Conservation (phyloP, 1,140 invertebrate genomes). For the Drosophila melanogaster region Release_6_plus_ISO1_MT NC_004354.4:16827001-16827500, state of each 20-base stretch:
- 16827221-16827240: neutral
- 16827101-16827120: conserved; percentile 71
- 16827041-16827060: neutral
- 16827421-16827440: conserved; percentile 28
- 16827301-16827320: conserved; percentile 29
- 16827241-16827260: conserved; percentile 6
- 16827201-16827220: neutral
- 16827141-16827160: conserved; percentile 8
- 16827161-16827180: conserved; percentile 12
- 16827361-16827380: neutral
- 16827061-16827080: conserved; percentile 57
- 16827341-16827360: conserved; percentile 3
- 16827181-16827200: neutral
- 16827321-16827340: conserved; percentile 63
- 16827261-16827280: conserved; percentile 1
- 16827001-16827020: conserved; percentile 28
- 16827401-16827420: conserved; percentile 61
- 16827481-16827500: conserved; percentile 74
- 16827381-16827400: neutral
- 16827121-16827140: conserved; percentile 31
- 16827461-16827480: conserved; percentile 49
- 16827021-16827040: conserved; percentile 56
- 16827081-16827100: conserved; percentile 62
- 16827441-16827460: conserved; percentile 44
- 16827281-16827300: conserved; percentile 43